These are phyloP conservation scores for Parochlus steinenii DNA, from an alignment of 2,888 invertebrate species.

Conservation along the genomic window DNA sequence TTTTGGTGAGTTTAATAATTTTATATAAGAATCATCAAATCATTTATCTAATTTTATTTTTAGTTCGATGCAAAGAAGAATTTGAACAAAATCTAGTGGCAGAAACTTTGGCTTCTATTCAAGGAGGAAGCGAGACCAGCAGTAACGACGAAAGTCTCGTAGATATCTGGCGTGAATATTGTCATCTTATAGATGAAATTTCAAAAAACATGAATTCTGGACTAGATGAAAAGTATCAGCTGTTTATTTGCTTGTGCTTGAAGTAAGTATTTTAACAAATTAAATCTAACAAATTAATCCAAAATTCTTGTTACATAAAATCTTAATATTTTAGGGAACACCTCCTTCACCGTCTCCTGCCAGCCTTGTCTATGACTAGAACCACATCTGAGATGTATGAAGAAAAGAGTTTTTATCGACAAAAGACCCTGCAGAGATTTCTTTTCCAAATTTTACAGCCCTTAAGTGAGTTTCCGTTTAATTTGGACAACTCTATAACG, in stretches of 20 bases:
- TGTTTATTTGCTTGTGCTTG: conserved; percentile 85
- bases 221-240: conserved; percentile 95
- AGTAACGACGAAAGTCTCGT: conserved; percentile 32
- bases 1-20: conserved; percentile 59
- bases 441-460: conserved; percentile 81
- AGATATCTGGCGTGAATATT: conserved; percentile 73
- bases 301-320: conserved; percentile 6
- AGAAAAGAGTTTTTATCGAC: conserved; percentile 85
- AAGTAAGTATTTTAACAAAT: conserved; percentile 39
- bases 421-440: conserved; percentile 69
- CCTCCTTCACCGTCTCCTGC: conserved; percentile 75
- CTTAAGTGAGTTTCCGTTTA: conserved; percentile 75
- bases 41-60: conserved; percentile 17
- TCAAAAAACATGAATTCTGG: conserved; percentile 55
- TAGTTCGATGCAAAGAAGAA: conserved; percentile 64
- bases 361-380: conserved; percentile 78
- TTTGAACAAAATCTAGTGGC: conserved; percentile 57
- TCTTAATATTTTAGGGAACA: conserved; percentile 48
- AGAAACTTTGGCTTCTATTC: conserved; percentile 30
- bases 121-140: conserved; percentile 23
- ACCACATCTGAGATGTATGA: conserved; percentile 91
- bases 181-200: conserved; percentile 78
- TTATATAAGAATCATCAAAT: neutral
- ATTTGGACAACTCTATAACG: conserved; percentile 72
- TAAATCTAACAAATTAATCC: conserved; percentile 2